These are phyloP conservation scores for Ardeotis arabs DNA, from an alignment of 2,113 vertebrate species.

Conservation along the genomic window DNA sequence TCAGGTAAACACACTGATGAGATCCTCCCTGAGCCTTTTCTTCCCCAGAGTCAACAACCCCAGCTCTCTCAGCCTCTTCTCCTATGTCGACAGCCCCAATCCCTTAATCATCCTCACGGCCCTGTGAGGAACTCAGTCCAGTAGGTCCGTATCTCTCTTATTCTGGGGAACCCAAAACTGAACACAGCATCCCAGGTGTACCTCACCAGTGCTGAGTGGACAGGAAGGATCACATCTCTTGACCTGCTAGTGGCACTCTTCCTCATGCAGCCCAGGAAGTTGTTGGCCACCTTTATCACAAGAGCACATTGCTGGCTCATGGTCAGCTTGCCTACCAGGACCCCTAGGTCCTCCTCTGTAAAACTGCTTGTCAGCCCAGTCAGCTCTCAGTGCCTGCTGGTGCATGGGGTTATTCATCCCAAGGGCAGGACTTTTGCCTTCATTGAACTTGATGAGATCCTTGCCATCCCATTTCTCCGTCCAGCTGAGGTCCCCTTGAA, in stretches of 20 bases:
- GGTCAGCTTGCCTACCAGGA: not conserved
- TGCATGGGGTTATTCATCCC: not conserved
- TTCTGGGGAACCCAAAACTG: not conserved
- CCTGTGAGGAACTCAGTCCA: not conserved
- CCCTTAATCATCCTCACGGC: not conserved
- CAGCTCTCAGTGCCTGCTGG: not conserved
- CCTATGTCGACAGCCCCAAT: not conserved
- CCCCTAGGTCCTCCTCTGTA: not conserved
- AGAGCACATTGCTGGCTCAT: not conserved
- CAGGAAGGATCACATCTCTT: not conserved
- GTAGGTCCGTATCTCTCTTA: not conserved
- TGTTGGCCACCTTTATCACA: not conserved
- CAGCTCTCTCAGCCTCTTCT: not conserved
- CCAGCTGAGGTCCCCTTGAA: not conserved
- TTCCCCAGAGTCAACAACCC: not conserved
- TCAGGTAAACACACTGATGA: not conserved
- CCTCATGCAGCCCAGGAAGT: not conserved
- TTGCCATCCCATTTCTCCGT: not conserved
- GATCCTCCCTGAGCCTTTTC: not conserved
- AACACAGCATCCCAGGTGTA: not conserved
- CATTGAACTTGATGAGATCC: not conserved
- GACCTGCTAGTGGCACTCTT: not conserved
- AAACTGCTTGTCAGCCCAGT: not conserved
- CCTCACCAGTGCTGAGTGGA: not conserved
- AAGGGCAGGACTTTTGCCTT: not conserved